Conservation (phyloP, 2,888 invertebrate genomes). For the Spilosoma lubricipeda region DNA sequence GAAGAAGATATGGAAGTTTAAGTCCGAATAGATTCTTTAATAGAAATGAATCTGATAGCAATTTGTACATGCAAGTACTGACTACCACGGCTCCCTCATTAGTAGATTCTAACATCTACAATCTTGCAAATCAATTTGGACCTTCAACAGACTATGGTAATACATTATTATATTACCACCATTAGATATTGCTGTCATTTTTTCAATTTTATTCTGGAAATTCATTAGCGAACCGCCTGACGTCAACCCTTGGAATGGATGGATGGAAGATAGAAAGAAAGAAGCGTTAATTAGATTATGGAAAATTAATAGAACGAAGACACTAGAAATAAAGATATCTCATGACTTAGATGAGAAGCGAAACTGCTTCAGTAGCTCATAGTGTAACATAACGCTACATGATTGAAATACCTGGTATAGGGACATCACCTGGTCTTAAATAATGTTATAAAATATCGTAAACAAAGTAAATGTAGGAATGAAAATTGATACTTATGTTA, state of each 20-base stretch:
- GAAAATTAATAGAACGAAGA: not conserved
- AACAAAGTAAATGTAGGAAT: not conserved
- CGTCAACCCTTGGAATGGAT: too few relatives aligned
- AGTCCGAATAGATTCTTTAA: conserved; percentile 55
- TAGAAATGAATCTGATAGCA: conserved; percentile 61
- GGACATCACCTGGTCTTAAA: not conserved
- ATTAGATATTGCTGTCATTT: too few relatives aligned
- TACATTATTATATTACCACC: too few relatives aligned
- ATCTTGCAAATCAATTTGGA: conserved; percentile 57
- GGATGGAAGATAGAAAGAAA: not conserved
- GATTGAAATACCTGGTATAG: not conserved
- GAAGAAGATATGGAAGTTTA: conserved; percentile 53
- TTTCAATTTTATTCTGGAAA: too few relatives aligned
- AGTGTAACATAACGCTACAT: not conserved
- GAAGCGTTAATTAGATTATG: not conserved
- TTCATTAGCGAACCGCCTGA: too few relatives aligned
- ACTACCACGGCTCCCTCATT: conserved; percentile 64
- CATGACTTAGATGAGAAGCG: too few relatives aligned
- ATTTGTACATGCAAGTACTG: conserved; percentile 61
- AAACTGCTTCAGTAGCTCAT: too few relatives aligned
- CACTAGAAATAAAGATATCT: not conserved
- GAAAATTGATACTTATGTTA: not conserved
- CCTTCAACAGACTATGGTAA: conserved; percentile 75
- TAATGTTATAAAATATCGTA: conserved; percentile 3
- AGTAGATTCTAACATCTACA: conserved; percentile 54